These are phyloP conservation scores for Rhynchomys soricoides DNA, from an alignment of 2,113 vertebrate species.

Conservation along the genomic window DNA sequence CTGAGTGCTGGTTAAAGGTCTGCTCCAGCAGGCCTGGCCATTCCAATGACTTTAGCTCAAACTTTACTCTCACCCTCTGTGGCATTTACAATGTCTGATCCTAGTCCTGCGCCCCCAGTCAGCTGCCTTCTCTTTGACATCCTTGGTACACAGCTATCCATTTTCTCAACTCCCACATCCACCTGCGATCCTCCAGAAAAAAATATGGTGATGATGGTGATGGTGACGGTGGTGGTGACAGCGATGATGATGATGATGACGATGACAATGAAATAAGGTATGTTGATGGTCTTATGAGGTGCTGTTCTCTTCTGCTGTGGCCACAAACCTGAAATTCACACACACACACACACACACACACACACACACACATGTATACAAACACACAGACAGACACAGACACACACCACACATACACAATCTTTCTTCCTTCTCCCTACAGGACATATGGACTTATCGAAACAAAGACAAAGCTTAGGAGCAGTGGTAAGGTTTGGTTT, in stretches of 20 bases:
- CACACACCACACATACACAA: not conserved
- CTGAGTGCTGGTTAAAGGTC: not conserved
- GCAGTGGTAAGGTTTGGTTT: not conserved
- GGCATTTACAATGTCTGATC: not conserved
- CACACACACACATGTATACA: not conserved
- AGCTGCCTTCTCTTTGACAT: slow-evolving; percentile 15
- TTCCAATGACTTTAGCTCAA: not conserved
- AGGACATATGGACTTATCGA: not conserved
- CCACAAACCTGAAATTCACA: not conserved
- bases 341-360: not conserved
- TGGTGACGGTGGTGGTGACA: no score
- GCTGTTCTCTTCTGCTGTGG: not conserved
- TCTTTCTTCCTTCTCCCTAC: not conserved
- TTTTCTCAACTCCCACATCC: slow-evolving; percentile 9
- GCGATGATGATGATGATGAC: no score
- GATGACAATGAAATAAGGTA: slow-evolving; percentile 23
- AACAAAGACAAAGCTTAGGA: not conserved
- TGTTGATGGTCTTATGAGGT: slow-evolving; percentile 28
- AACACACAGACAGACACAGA: not conserved
- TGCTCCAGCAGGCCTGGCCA: not conserved
- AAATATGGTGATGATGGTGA: not conserved
- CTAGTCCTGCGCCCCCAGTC: not conserved
- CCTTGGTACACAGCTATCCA: not conserved
- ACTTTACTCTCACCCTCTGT: not conserved
- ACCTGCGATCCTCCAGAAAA: slow-evolving; percentile 51